Conservation (phyloP, 2,797 vertebrate genomes). For the Labeo calbasu region DNA sequence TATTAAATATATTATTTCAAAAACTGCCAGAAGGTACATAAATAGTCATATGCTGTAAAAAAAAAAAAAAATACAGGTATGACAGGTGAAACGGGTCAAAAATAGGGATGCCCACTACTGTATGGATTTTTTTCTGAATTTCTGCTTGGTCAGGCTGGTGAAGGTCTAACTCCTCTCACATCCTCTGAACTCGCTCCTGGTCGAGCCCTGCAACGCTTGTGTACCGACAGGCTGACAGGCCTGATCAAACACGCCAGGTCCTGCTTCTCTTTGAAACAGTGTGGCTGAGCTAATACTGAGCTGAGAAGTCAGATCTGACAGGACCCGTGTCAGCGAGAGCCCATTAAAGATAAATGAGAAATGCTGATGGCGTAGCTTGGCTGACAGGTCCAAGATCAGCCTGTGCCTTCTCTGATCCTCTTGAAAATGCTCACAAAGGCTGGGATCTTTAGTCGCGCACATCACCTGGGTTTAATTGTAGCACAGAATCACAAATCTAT, state of each 20-base stretch:
- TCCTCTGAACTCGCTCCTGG: conserved; percentile 28
- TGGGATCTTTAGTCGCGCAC: background rate
- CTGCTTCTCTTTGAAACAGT: conserved; percentile 66
- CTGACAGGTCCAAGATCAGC: conserved; percentile 49
- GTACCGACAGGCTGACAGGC: conserved; percentile 44
- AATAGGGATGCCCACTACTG: background rate
- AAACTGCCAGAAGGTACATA: conserved; percentile 1
- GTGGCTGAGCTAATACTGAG: conserved; percentile 55
- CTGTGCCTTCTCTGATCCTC: conserved; percentile 26
- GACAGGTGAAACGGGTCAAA: background rate
- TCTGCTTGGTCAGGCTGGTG: conserved; percentile 47
- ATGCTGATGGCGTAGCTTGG: conserved; percentile 68
- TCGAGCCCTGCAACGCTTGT: conserved; percentile 27
- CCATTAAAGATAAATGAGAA: conserved; percentile 75
- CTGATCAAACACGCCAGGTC: conserved; percentile 59
- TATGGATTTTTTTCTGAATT: background rate
- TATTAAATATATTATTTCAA: background rate
- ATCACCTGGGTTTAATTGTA: conserved; percentile 45
- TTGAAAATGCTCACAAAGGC: conserved; percentile 1
- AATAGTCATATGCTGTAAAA: background rate
- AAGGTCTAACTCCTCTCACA: conserved; percentile 23
- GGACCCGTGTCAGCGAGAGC: conserved; percentile 63
- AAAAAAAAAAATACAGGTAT: background rate
- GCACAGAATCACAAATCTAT: conserved; percentile 1
- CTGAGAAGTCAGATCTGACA: conserved; percentile 67